A percentile compares a stretch with the other conserved stretches of the same genome.
Conservation (phyloP, 1,140 invertebrate species). For the Orchestia grillus region DNA sequence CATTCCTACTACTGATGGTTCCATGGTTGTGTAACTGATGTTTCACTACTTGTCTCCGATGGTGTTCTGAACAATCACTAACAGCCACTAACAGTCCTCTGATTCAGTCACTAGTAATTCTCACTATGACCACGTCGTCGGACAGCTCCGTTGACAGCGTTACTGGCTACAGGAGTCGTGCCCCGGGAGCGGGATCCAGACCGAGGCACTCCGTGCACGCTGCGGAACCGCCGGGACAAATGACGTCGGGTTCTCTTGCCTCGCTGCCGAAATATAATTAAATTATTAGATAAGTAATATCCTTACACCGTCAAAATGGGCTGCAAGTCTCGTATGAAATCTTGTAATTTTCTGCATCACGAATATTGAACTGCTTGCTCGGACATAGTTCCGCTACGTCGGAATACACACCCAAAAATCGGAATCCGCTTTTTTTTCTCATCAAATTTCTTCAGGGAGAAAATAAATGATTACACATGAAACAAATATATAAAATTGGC, state of each 20-base stretch:
- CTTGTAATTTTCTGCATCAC: no score
- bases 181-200: constrained; percentile 65
- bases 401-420: no score
- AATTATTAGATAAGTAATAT: no score
- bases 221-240: constrained; percentile 72
- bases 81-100: background rate
- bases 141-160: constrained; percentile 65
- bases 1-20: background rate
- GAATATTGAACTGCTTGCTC: no score
- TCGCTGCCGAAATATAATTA: constrained; percentile 69
- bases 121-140: constrained; percentile 58
- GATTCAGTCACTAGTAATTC: background rate
- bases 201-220: constrained; percentile 71
- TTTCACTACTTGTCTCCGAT: background rate
- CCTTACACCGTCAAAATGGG: no score
- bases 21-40: background rate
- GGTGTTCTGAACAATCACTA: background rate
- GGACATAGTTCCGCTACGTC: no score
- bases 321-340: no score
- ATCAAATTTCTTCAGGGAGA: no score
- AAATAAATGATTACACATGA: no score
- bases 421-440: no score
- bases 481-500: no score
- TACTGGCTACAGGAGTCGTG: constrained; percentile 65
- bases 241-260: constrained; percentile 72